Base-by-base conservation (phyloP, 2,888 invertebrate species). In the Apamea anceps region DNA sequence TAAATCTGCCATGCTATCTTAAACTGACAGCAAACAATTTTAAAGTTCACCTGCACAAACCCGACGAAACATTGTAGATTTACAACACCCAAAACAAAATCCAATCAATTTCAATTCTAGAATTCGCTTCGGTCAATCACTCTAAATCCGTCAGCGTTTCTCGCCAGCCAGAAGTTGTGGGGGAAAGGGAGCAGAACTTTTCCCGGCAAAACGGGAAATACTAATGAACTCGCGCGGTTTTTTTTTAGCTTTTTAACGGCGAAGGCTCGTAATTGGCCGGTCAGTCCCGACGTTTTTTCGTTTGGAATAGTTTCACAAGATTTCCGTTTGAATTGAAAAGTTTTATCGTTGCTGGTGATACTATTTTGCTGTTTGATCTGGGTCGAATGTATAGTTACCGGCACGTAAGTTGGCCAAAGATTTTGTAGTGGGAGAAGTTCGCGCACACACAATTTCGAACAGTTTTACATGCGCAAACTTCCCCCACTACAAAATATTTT, bases 221-320 rank as follows among this genome's bases (percentile, higher is more conserved):
- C 85, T 87, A 84, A 89, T 89, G 87, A 88, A 87, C 85, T 81
- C 13, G 68, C 68, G 12, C 32, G 28, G 42, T 60, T 86, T 82
- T 88, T 82, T 42, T 76, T 71, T 15, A 25, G 8, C 21, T 70
- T 81, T 81, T 79, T 68, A 71, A 54, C 62, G 25, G 5, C 67
- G 70, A 72, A 32, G 57, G 60, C 75, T 67, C 63, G 81, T 89
- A 84, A 89, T 87, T 89, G 85, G 76, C 79, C 68, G 72, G 78
- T 78, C 70, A 81, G 48, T 66, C 62, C n/a, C 60, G 28, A 70
- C 68, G 48, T 48, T 82, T 65, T 82, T 77, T 80, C 79, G 60
- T 80, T 79, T 60, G 66, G 37, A 75, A 84, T 75, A 75, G 85
- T 84, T 87, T 73, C 77, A 73, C n/a, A 81, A 85, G 85, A 87